Base-by-base conservation (phyloP, 2,797 vertebrate genomes). In the Trichosurus vulpecula region DNA sequence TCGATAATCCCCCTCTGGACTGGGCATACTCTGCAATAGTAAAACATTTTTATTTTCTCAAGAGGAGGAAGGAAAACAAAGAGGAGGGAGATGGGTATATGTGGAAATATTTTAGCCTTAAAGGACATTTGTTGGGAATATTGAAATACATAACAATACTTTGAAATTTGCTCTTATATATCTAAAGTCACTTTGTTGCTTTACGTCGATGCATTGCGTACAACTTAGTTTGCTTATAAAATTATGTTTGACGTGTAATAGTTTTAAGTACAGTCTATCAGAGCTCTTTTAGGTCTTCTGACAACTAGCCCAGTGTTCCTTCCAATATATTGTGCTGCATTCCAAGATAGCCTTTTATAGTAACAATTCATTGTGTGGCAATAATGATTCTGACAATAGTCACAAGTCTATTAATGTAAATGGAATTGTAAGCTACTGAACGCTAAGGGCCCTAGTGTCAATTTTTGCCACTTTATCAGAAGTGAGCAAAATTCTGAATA, bases 391-490 rank as follows among this genome's bases (percentile, higher is more conserved):
- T 87, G 22, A 27, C 41, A 51, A 25, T 11, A 87, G 27, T 87
- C 47, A 87, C 9, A 87, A 87, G 14, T 87, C 9, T 87, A 12
- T 51, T 51, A 81, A 10, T 47, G 19, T 81, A 87, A 53, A 57
- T 6, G 81, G n/a, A 19, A 16, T 87, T 51, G 6, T 52, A 31
- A 29, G 30, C 57, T 22, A 29, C 27, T 54, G 90, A 25, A 52
- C 53, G 57, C 25, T 3, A 22, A 61, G 19, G 53, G 3, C 41
- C 56, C 30, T 30, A 0, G 2, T 35, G 0, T 91, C 55, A 58
- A 5, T 94, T 93, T 92, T 91, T 66, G 57, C 90, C 27, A 22
- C n/a, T 90, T 92, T 94, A 61, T 96, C 91, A 94, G 92, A 94
- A 94, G 54, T 31, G 52, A 41, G 91, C 9, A 93, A 93, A 94